Percentiles rank a stretch among this genome's conserved stretches.
phyloP scores from a whole-genome alignment of 2,888 invertebrate species.

The Watsonalla cultraria region DNA sequence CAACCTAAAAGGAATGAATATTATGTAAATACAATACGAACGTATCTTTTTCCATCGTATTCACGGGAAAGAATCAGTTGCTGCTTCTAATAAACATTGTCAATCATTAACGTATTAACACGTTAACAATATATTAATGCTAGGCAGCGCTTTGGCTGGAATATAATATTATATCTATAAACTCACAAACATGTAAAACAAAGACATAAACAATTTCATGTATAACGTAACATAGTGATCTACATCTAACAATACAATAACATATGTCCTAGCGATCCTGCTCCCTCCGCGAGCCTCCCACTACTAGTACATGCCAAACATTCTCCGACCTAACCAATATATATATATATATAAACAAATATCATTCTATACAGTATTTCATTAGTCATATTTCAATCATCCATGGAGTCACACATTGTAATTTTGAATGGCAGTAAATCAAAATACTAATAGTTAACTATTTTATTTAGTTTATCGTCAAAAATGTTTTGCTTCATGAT shows the following conservation, averaged over 20 bases:
- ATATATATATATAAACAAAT: no score
- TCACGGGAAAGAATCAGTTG: background rate
- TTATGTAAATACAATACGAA: slow-evolving; percentile 3
- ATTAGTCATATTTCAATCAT: no score
- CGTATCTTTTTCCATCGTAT: background rate
- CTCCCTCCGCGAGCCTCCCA: background rate
- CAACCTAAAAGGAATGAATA: slow-evolving; percentile 7
- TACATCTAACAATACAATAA: slow-evolving; percentile 34
- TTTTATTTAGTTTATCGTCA: background rate
- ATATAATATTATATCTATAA: slow-evolving; percentile 47
- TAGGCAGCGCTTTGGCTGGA: slow-evolving; percentile 47
- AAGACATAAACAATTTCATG: slow-evolving; percentile 66
- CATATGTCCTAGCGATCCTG: background rate
- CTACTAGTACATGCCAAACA: no score
- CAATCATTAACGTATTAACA: slow-evolving; percentile 22
- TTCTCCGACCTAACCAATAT: no score
- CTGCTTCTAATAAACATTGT: slow-evolving; percentile 1
- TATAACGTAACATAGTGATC: slow-evolving; percentile 57
- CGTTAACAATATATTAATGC: slow-evolving; percentile 16
- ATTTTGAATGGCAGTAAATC: background rate
- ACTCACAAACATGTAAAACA: slow-evolving; percentile 65
- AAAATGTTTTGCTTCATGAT: background rate
- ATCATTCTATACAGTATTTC: no score
- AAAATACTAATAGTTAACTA: background rate
- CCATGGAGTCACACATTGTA: background rate